phyloP scores from a whole-genome alignment of 2,888 invertebrate genomes.

The Daptonema setosum region DNA sequence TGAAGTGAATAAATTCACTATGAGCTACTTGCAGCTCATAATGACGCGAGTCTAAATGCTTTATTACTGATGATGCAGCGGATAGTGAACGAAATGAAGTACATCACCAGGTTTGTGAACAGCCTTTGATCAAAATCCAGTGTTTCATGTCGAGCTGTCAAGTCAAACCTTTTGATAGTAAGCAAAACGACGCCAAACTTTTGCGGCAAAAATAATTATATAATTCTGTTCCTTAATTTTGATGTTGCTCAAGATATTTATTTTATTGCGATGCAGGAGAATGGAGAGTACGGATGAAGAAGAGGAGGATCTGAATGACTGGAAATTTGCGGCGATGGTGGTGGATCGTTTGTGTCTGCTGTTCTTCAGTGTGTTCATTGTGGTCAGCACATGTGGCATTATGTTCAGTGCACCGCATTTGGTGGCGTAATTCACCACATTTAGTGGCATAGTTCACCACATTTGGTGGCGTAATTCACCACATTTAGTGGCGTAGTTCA shows the following conservation, averaged over 20 bases:
- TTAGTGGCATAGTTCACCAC: no score
- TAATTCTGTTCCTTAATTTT: no score
- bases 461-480: no score
- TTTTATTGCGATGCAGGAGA: conserved; percentile 12
- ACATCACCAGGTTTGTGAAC: conserved; percentile 10
- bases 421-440: conserved; percentile 15
- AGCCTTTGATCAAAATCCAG: no score
- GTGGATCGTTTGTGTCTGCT: conserved; percentile 16
- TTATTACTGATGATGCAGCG: conserved; percentile 19
- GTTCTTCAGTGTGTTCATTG: conserved; percentile 16
- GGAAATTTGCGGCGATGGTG: conserved; percentile 18
- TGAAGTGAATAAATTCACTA: no score
- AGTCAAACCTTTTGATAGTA: no score
- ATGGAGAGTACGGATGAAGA: conserved; percentile 19
- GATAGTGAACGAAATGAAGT: conserved; percentile 23
- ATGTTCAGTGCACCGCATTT: conserved; percentile 17
- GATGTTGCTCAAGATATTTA: no score
- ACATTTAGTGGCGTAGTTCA: no score
- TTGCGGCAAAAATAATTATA: no score
- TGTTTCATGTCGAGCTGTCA: no score
- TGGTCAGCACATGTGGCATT: conserved; percentile 14
- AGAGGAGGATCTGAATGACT: conserved; percentile 18
- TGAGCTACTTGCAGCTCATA: conserved; percentile 7
- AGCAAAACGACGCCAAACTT: no score
- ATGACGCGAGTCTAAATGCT: conserved; percentile 20